Conservation (phyloP, 2,888 invertebrate genomes). For the Nomada lathburiana region DNA sequence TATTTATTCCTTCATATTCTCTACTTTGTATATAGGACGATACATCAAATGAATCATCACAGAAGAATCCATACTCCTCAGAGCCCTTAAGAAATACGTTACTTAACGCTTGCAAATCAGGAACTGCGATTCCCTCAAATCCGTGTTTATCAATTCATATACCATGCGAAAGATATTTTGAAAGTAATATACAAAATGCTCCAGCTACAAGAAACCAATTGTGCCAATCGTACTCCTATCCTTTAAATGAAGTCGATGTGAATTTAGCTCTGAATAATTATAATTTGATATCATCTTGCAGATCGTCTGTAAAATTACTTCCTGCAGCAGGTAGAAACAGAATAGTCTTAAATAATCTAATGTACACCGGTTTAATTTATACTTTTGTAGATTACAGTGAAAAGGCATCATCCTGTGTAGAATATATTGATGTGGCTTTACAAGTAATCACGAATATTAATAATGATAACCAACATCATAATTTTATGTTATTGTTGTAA, state of each 20-base stretch:
- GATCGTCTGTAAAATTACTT: background rate
- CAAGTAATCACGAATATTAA: conserved; percentile 38
- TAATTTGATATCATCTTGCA: conserved; percentile 16
- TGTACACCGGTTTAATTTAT: background rate
- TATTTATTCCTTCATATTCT: conserved; percentile 10
- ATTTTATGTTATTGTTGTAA: background rate
- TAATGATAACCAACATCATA: background rate
- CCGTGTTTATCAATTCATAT: conserved; percentile 58
- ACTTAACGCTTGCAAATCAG: conserved; percentile 40
- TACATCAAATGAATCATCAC: conserved; percentile 19
- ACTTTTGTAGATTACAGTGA: conserved; percentile 42
- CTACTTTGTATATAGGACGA: conserved; percentile 30
- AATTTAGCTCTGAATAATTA: conserved; percentile 21
- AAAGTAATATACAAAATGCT: conserved; percentile 7
- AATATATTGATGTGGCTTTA: conserved; percentile 53
- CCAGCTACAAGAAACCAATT: conserved; percentile 1
- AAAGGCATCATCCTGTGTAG: conserved; percentile 27
- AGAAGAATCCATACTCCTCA: background rate
- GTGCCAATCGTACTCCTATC: conserved; percentile 21
- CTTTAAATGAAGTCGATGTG: conserved; percentile 14
- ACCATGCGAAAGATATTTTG: conserved; percentile 10
- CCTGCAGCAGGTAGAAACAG: conserved; percentile 29
- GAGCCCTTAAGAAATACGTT: conserved; percentile 19
- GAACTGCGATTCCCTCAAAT: conserved; percentile 32
- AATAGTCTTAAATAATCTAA: conserved; percentile 4